Conservation (phyloP, 2,888 invertebrate species). For the Automeris io region DNA sequence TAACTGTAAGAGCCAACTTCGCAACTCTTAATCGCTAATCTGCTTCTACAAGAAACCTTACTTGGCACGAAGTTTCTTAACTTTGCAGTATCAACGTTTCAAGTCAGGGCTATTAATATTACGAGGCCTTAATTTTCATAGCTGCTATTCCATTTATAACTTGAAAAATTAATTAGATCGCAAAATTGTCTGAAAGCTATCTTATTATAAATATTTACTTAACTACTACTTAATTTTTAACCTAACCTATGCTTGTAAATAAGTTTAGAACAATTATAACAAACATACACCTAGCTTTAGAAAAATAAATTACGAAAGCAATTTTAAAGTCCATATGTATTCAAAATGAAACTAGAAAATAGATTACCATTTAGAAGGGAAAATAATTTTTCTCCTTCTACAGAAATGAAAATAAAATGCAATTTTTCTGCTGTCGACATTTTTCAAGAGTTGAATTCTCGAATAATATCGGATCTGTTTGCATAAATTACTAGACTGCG, state of each 20-base stretch:
- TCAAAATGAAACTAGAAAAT: no score
- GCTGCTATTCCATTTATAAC: not conserved
- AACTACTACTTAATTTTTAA: no score
- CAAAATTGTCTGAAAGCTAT: no score
- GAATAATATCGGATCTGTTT: not conserved
- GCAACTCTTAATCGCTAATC: slow-evolving; percentile 2
- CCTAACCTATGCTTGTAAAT: no score
- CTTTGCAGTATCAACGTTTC: slow-evolving; percentile 7
- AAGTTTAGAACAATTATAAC: no score
- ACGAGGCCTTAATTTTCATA: slow-evolving; percentile 6
- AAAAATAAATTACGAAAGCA: no score
- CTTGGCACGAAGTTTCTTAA: slow-evolving; percentile 1
- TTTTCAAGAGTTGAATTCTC: not conserved
- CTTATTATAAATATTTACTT: no score
- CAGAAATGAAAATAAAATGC: not conserved
- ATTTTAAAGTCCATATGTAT: no score
- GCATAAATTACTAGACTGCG: not conserved
- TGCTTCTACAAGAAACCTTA: not conserved
- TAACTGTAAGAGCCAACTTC: not conserved
- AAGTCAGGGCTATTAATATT: slow-evolving; percentile 8
- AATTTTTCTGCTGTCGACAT: not conserved
- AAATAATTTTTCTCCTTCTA: not conserved
- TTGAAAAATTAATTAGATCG: not conserved
- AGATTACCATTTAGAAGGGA: no score
- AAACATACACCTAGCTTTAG: no score